Evolutionary conservation across 2,113 vertebrate genomes (phyloP).

Genomic region (Pyxicephalus adspersus): DNA sequence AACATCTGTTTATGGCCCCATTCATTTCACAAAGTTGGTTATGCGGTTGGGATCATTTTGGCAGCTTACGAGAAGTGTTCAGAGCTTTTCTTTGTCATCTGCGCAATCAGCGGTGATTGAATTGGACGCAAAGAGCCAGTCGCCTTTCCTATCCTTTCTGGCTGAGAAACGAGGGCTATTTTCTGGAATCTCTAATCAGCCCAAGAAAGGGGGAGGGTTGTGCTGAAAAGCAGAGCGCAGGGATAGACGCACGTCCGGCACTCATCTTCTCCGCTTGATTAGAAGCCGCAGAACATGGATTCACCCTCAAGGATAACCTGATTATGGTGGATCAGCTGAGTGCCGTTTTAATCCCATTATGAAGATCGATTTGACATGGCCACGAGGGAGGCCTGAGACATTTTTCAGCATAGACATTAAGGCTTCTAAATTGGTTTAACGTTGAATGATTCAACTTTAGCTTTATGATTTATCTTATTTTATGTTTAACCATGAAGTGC

Average conservation of each 20-base stretch:
- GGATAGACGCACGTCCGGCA: background rate
- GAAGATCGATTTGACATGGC: conserved; percentile 32
- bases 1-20: background rate
- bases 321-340: conserved; percentile 41
- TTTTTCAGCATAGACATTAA: conserved; percentile 31
- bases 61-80: no score
- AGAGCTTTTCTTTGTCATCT: no score
- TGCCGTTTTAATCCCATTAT: conserved; percentile 40
- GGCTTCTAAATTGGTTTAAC: conserved; percentile 39
- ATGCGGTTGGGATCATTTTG: background rate
- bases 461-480: background rate
- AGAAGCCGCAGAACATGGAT: conserved; percentile 1
- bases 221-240: background rate
- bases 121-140: background rate
- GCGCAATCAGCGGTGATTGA: background rate
- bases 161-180: background rate
- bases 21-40: background rate
- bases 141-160: background rate
- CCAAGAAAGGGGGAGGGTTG: no score
- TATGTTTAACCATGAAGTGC: background rate
- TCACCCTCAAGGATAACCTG: conserved; percentile 21
- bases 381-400: conserved; percentile 3
- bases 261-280: conserved; percentile 7
- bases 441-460: conserved; percentile 17
- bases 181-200: conserved; percentile 3